Evolutionary conservation across 2,888 invertebrate genomes (phyloP).

Genomic region (Nymphalis polychloros): DNA sequence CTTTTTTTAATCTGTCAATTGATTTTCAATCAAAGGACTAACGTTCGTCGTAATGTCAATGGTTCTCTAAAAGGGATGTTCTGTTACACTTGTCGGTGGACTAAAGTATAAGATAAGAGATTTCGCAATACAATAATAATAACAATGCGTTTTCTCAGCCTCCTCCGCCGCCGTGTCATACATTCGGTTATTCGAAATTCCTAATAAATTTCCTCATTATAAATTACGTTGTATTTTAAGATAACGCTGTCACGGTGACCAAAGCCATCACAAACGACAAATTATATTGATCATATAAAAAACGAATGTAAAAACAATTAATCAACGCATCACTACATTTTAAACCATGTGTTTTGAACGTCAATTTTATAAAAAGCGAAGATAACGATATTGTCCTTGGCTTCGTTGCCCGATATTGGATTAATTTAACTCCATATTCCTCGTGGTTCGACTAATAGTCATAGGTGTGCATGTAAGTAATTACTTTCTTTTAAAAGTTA

Average conservation of each 20-base stretch:
- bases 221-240: constrained; percentile 47
- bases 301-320: constrained; percentile 66
- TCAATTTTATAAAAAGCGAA: constrained; percentile 47
- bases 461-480: constrained; percentile 49
- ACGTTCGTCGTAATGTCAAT: constrained; percentile 38
- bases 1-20: background rate
- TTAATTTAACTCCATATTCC: constrained; percentile 20
- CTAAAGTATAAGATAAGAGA: constrained; percentile 25
- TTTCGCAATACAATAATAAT: constrained; percentile 17
- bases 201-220: constrained; percentile 15
- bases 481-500: constrained; percentile 43
- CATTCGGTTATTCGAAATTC: constrained; percentile 20
- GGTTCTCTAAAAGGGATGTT: constrained; percentile 42
- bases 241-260: constrained; percentile 55
- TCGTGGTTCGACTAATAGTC: constrained; percentile 37
- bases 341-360: constrained; percentile 62
- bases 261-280: constrained; percentile 56
- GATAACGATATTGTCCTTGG: constrained; percentile 37
- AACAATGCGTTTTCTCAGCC: constrained; percentile 54
- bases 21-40: background rate
- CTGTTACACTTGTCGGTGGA: constrained; percentile 41
- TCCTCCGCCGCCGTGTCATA: constrained; percentile 45
- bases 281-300: constrained; percentile 61
- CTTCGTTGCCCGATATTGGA: constrained; percentile 28
- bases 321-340: constrained; percentile 65